These are phyloP conservation scores for Anoplius nigerrimus DNA, from an alignment of 2,888 invertebrate species.

Conservation along the genomic window DNA sequence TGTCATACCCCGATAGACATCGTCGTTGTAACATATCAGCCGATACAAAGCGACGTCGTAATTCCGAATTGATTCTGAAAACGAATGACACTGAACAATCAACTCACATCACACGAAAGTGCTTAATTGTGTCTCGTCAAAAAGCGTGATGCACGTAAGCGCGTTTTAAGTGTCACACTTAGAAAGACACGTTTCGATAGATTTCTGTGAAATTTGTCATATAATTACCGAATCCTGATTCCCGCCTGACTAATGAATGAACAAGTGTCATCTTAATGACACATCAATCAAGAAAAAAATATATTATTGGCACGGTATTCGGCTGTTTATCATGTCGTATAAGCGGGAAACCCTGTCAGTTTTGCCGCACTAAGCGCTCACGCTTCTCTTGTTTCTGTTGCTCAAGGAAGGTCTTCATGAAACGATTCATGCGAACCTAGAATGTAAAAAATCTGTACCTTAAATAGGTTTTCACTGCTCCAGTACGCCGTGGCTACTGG, in stretches of 20 bases:
- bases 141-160: background rate
- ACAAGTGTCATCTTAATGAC: constrained; percentile 63
- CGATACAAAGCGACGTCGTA: constrained; percentile 82
- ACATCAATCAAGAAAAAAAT: constrained; percentile 35
- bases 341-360: constrained; percentile 53
- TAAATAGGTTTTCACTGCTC: too few relatives aligned
- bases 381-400: background rate
- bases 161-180: background rate
- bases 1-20: constrained; percentile 82
- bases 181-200: constrained; percentile 1
- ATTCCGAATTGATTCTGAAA: constrained; percentile 68
- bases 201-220: background rate
- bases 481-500: too few relatives aligned
- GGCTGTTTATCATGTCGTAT: constrained; percentile 14
- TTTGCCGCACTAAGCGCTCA: constrained; percentile 23
- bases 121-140: background rate
- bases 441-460: too few relatives aligned
- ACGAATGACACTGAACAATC: constrained; percentile 2
- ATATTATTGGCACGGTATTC: constrained; percentile 24
- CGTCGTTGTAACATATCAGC: constrained; percentile 79
- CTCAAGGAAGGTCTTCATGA: background rate
- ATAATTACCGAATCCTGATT: constrained; percentile 65
- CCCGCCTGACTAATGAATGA: constrained; percentile 60
- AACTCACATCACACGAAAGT: background rate
- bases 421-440: background rate